A percentile compares a stretch with the other conserved stretches of the same genome.
Conservation (phyloP, 1,140 invertebrate genomes). For the Temnothorax nylanderi region DNA sequence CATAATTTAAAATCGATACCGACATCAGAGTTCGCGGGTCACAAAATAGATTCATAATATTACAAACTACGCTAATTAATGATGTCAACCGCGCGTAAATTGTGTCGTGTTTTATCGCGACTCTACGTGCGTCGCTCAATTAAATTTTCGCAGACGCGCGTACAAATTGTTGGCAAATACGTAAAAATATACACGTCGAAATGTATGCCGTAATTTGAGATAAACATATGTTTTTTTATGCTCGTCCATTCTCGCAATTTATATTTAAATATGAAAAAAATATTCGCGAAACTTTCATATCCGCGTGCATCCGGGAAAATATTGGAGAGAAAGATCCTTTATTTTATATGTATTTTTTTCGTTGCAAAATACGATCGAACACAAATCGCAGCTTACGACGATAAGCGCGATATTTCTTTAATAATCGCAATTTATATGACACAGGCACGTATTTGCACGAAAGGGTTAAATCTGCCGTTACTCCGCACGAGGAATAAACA, state of each 20-base stretch:
- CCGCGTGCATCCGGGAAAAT: background rate
- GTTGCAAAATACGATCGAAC: background rate
- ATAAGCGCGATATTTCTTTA: conserved; percentile 53
- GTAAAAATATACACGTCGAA: conserved; percentile 43
- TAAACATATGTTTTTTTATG: background rate
- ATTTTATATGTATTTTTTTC: conserved; percentile 12
- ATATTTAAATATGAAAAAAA: conserved; percentile 48
- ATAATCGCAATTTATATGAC: conserved; percentile 50
- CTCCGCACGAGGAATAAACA: conserved; percentile 37
- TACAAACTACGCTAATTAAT: conserved; percentile 50
- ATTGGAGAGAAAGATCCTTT: background rate
- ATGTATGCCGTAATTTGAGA: conserved; percentile 24
- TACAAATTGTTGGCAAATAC: conserved; percentile 26
- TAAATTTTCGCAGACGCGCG: conserved; percentile 42
- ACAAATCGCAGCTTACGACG: background rate
- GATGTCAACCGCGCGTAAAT: conserved; percentile 50
- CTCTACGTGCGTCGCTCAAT: conserved; percentile 23
- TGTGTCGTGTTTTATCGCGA: conserved; percentile 24
- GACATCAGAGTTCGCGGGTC: conserved; percentile 37
- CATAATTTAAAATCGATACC: conserved; percentile 52
- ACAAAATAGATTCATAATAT: conserved; percentile 54
- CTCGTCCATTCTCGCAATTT: background rate
- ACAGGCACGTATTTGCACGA: background rate
- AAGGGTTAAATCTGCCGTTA: conserved; percentile 38
- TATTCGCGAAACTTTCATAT: conserved; percentile 24